phyloP scores from a whole-genome alignment of 2,113 vertebrate genomes.

The Garra rufa region DNA sequence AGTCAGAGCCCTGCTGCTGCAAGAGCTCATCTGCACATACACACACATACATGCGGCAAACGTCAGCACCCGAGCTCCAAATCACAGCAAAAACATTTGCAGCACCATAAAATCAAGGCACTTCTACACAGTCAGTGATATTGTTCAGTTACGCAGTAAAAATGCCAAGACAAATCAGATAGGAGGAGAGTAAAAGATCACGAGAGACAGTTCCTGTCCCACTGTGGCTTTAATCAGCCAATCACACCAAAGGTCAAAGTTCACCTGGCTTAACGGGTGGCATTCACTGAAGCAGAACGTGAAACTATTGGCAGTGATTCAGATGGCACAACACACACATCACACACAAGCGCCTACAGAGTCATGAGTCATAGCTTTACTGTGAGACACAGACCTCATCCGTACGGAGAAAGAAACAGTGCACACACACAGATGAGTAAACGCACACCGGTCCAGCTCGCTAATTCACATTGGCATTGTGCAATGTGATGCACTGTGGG shows the following conservation, averaged over 20 bases:
- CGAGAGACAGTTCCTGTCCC: not conserved
- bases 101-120: not conserved
- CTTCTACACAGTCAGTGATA: not conserved
- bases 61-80: not conserved
- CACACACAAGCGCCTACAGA: slow-evolving; percentile 50
- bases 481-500: not conserved
- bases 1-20: slow-evolving; percentile 90
- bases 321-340: slow-evolving; percentile 37
- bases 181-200: not conserved
- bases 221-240: slow-evolving; percentile 7
- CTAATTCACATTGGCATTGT: slow-evolving; percentile 12
- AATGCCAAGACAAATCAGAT: not conserved
- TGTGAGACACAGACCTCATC: slow-evolving; percentile 24
- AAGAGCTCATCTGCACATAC: slow-evolving; percentile 84
- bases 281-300: slow-evolving; percentile 33
- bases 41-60: slow-evolving; percentile 51
- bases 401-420: slow-evolving; percentile 14
- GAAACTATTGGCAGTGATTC: slow-evolving; percentile 36
- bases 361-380: slow-evolving; percentile 49
- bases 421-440: not conserved
- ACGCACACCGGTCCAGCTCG: slow-evolving; percentile 5
- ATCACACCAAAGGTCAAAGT: slow-evolving; percentile 45
- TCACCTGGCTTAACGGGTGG: slow-evolving; percentile 14
- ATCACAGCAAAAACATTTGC: not conserved
- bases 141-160: not conserved